phyloP scores from a whole-genome alignment of 2,888 invertebrate species.

The Athrips mouffetella region DNA sequence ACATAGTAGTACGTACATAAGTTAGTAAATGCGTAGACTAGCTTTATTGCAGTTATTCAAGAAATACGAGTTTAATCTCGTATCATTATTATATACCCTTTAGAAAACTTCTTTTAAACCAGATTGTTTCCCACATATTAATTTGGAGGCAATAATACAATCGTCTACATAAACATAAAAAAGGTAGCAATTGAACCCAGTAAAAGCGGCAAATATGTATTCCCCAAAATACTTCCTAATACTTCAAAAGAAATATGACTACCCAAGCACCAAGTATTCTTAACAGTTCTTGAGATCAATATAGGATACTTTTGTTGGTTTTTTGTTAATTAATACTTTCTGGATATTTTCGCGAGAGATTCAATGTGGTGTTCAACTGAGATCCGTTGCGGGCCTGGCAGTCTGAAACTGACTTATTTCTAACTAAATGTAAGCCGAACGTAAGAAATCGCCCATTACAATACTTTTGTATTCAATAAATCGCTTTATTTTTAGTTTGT shows the following conservation, averaged over 20 bases:
- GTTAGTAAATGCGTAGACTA: slow-evolving; percentile 48
- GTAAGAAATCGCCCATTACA: slow-evolving; percentile 14
- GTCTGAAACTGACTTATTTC: slow-evolving; percentile 41
- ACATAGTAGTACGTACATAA: too few species aligned
- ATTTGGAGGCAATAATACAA: too few species aligned
- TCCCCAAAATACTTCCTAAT: too few species aligned
- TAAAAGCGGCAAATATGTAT: too few species aligned
- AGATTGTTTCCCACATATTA: too few species aligned
- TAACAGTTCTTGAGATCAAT: slow-evolving; percentile 58
- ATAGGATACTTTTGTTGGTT: slow-evolving; percentile 41
- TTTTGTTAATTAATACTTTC: slow-evolving; percentile 20
- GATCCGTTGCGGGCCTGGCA: slow-evolving; percentile 35
- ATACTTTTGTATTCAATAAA: slow-evolving; percentile 3
- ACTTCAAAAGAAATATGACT: slow-evolving; percentile 31
- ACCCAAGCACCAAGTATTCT: slow-evolving; percentile 56
- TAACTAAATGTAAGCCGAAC: slow-evolving; percentile 35
- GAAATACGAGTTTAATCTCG: too few species aligned
- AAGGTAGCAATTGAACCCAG: too few species aligned
- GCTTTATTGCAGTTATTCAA: slow-evolving; percentile 15
- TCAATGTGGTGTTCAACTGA: slow-evolving; percentile 33
- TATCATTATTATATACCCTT: too few species aligned
- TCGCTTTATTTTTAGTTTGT: too few species aligned
- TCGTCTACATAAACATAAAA: too few species aligned
- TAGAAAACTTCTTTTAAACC: not conserved
- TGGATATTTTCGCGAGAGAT: slow-evolving; percentile 27